Conservation (phyloP, 1,140 invertebrate genomes). For the Hydropsyche tenuis region DNA sequence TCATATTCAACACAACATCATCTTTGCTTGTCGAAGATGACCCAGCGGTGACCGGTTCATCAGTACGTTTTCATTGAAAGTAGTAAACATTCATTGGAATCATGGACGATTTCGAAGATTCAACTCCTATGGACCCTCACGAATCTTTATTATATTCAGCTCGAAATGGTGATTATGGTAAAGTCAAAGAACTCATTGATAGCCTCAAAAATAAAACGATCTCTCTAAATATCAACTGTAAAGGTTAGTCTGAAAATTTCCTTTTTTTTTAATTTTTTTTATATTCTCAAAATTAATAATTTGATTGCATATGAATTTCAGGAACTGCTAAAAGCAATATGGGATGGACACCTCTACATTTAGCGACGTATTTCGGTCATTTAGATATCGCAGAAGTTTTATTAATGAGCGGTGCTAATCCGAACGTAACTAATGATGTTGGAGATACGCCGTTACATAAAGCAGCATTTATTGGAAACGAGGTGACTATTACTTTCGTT, state of each 20-base stretch:
- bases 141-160: slow-evolving; percentile 60
- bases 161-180: slow-evolving; percentile 58
- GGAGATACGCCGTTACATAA: slow-evolving; percentile 61
- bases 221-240: slow-evolving; percentile 60
- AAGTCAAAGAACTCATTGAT: slow-evolving; percentile 58
- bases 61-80: too few relatives aligned
- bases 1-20: too few relatives aligned
- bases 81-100: too few relatives aligned
- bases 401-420: slow-evolving; percentile 57
- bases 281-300: background rate
- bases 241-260: slow-evolving; percentile 58
- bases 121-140: slow-evolving; percentile 53
- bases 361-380: slow-evolving; percentile 62
- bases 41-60: too few relatives aligned
- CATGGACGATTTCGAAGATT: slow-evolving; percentile 21
- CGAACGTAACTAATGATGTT: slow-evolving; percentile 59
- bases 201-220: slow-evolving; percentile 55
- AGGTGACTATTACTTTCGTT: slow-evolving; percentile 54
- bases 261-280: background rate
- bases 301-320: slow-evolving; percentile 50
- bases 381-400: slow-evolving; percentile 58
- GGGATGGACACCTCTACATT: slow-evolving; percentile 62
- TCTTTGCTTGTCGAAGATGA: too few relatives aligned
- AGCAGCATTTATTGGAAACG: slow-evolving; percentile 61
- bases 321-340: slow-evolving; percentile 61